Base-by-base conservation (phyloP, 1,140 invertebrate genomes). In the Matsumurasca onukii region DNA sequence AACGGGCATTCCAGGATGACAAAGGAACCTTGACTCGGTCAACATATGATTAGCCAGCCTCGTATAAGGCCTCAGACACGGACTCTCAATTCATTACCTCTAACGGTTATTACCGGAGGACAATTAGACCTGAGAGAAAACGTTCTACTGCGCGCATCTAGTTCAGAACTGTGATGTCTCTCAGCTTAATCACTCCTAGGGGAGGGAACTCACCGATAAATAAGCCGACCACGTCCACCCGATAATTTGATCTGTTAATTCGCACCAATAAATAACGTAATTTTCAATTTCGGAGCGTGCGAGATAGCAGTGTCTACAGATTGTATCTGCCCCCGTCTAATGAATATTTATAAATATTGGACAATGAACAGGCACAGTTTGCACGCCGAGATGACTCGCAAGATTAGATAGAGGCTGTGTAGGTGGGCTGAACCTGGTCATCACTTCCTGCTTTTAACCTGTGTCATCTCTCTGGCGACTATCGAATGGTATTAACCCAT, bases 161-260 rank as follows among this genome's bases (percentile, higher is more conserved):
- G n/a, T n/a, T n/a, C n/a, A n/a, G n/a, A n/a, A n/a, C n/a, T n/a
- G n/a, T n/a, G n/a, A n/a, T n/a, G n/a, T n/a, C n/a, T n/a, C n/a
- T n/a, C n/a, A n/a, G n/a, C n/a, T n/a, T n/a, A n/a, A n/a, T n/a
- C n/a, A n/a, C n/a, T n/a, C n/a, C n/a, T n/a, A n/a, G n/a, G n/a
- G n/a, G n/a, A n/a, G n/a, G n/a, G n/a, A n/a, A n/a, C n/a, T n/a
- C n/a, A n/a, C n/a, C 55, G 30, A 59, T 59, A 59, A 27, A 59
- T 59, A n/a, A n/a, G n/a, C n/a, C n/a, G n/a, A n/a, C n/a, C n/a
- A n/a, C 12, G 55, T 59, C 55, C 55, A 27, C 55, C 55, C 55
- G 25, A 59, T 59, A 59, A 59, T 59, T 59, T 29, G 15, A 27
- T 59, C 55, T 59, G 55, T 27, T 59, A 59, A 59, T 59, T 29